phyloP scores from a whole-genome alignment of 2,797 vertebrate genomes.

The Arnoldichthys spilopterus region DNA sequence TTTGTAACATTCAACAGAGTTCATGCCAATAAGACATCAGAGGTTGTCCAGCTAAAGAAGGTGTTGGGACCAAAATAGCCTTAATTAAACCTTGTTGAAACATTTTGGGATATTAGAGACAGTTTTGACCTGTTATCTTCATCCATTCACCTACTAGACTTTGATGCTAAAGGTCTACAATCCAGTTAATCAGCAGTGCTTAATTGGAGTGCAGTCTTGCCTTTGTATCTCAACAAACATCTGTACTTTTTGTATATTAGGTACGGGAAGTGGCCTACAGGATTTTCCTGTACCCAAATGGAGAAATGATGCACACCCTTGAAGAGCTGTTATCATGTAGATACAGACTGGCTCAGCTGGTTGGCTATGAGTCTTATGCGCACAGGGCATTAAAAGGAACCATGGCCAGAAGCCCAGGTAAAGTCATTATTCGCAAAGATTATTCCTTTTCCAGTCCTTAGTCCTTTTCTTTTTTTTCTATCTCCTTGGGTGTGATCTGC shows the following conservation, averaged over 20 bases:
- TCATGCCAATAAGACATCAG: not conserved
- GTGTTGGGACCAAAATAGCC: not conserved
- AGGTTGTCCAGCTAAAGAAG: not conserved
- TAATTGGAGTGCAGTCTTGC: no score
- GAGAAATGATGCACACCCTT: constrained; percentile 81
- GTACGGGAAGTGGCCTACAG: constrained; percentile 95
- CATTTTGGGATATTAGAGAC: no score
- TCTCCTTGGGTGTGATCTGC: no score
- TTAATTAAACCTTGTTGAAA: not conserved
- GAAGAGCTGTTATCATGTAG: constrained; percentile 88
- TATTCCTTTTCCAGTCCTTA: no score
- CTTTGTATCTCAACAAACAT: not conserved
- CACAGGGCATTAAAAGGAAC: constrained; percentile 95
- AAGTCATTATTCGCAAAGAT: not conserved
- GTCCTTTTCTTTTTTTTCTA: no score
- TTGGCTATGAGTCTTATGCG: constrained; percentile 90
- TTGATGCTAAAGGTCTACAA: no score
- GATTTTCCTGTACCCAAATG: constrained; percentile 90
- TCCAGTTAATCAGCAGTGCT: no score
- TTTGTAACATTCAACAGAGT: not conserved
- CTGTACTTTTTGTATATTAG: constrained; percentile 74
- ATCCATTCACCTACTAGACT: no score
- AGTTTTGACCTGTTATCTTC: not conserved
- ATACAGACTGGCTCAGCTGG: constrained; percentile 87
- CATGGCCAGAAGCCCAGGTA: constrained; percentile 94